Evolutionary conservation across 2,113 vertebrate genomes (phyloP), one percentile per base, ranked within the genome.

Genomic region (Cygnus buccinator): DNA sequence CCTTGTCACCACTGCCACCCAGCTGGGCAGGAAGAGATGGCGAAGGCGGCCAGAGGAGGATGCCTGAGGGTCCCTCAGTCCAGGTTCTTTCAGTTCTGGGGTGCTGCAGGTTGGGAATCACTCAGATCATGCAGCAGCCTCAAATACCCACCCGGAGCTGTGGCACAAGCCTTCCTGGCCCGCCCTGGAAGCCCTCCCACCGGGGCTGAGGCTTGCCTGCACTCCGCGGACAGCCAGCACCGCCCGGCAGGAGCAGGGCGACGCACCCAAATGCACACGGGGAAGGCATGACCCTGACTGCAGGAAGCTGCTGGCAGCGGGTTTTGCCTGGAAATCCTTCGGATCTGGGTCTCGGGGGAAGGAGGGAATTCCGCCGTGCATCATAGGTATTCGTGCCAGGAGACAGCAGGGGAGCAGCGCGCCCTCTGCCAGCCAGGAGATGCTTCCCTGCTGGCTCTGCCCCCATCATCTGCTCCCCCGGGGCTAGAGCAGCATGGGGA

Each of bases 141-240:
- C 11, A 23, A 37, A 26, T 33, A 46, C 44, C 41, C 78, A 67
- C 71, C 67, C 75, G 52, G 68, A 94, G 61, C 25, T 70, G 39
- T n/a, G 9, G 29, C 37, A 35, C 33, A 62, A 77, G 46, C 61
- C n/a, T 15, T 48, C 39, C 25, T 48, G 62, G 43, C 39, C 26
- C n/a, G 28, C 18, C 65, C 41, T 52, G 62, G 86, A 39, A 79
- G 18, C 8, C 54, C 33, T 37, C 78, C 8, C 39, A 11, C 54
- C 3, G 0, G 4, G 9, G 39, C 2, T 58, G 50, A 84, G 25
- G 10, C 52, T 52, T n/a, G 17, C 22, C 46, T 19, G 1, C 37
- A 6, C 3, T 3, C 7, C 3, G 26, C 10, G 3, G 8, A 22
- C 15, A n/a, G 15, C 17, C 72, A 77, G 55, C 20, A 76, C 9